These are phyloP conservation scores for Mactromeris polynyma DNA, from an alignment of 2,888 invertebrate genomes.

Conservation along the genomic window DNA sequence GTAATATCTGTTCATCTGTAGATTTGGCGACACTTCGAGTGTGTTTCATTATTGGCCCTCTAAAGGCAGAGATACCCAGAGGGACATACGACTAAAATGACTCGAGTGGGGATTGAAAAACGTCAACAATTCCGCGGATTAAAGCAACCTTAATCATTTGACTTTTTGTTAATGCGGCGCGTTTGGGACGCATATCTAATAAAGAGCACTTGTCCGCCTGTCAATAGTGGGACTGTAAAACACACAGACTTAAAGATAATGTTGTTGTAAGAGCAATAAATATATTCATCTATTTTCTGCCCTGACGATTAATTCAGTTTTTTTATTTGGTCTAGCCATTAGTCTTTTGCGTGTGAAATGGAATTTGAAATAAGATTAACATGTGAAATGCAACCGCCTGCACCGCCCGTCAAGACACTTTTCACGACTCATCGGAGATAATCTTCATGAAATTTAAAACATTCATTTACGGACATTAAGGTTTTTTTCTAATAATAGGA, in stretches of 20 bases:
- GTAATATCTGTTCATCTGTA: conserved; percentile 4
- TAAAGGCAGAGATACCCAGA: conserved; percentile 13
- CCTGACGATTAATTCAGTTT: not conserved
- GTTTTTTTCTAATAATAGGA: not conserved
- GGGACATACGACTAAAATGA: not conserved
- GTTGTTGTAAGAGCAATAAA: not conserved
- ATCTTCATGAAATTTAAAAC: not conserved
- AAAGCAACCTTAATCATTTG: conserved; percentile 14
- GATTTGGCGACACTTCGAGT: conserved; percentile 16
- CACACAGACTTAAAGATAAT: conserved; percentile 3
- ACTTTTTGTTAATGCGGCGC: not conserved
- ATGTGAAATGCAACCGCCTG: not conserved
- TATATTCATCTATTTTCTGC: conserved; percentile 13
- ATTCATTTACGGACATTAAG: not conserved
- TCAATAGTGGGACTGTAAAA: conserved; percentile 1
- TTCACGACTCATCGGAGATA: not conserved
- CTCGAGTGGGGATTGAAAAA: conserved; percentile 9
- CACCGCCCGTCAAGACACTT: not conserved
- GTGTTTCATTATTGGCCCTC: conserved; percentile 7
- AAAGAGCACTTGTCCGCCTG: not conserved
- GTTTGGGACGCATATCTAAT: conserved; percentile 11
- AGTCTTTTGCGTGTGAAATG: not conserved
- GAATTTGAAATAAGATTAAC: not conserved
- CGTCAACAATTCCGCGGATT: conserved; percentile 18
- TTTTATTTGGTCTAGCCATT: not conserved